Percentiles rank a stretch among this genome's conserved stretches.
Evolutionary conservation across 2,113 vertebrate genomes (phyloP).

Genomic region (Nothobranchius furzeri): DNA sequence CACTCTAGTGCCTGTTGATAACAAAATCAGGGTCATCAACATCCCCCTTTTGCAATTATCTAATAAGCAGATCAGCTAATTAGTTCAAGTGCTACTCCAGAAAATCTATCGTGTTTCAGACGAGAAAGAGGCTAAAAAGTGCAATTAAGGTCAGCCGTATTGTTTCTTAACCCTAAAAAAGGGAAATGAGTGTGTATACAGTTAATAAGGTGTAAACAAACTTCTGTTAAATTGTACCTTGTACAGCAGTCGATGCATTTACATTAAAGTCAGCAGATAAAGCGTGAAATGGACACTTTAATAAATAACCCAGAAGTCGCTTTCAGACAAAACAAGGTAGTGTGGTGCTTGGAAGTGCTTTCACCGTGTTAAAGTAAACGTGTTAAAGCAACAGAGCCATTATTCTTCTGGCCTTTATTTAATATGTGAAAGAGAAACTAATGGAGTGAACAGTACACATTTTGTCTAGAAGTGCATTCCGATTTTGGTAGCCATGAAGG

Average conservation of each 20-base stretch:
- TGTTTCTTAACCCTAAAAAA: conserved; percentile 13
- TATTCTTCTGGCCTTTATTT: conserved; percentile 7
- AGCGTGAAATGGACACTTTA: conserved; percentile 10
- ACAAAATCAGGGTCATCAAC: conserved; percentile 38
- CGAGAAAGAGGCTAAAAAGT: conserved; percentile 17
- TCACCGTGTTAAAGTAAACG: conserved; percentile 1
- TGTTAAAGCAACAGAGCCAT: background rate
- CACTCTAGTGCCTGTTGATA: conserved; percentile 42
- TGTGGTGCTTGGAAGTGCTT: conserved; percentile 1
- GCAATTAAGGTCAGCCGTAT: conserved; percentile 24
- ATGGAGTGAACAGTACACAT: background rate
- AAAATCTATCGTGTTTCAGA: conserved; percentile 42
- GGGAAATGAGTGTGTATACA: conserved; percentile 12
- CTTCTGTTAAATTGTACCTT: conserved; percentile 10
- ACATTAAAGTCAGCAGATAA: conserved; percentile 19
- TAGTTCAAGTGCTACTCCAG: conserved; percentile 47
- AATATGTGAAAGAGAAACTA: background rate
- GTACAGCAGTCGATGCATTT: conserved; percentile 14
- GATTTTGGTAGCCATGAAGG: background rate
- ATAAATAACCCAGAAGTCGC: background rate
- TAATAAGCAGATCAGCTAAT: conserved; percentile 53
- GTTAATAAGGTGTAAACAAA: conserved; percentile 32
- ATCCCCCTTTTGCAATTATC: conserved; percentile 51
- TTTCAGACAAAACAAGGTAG: background rate
- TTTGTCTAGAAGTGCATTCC: conserved; percentile 8